Evolutionary conservation across 2,113 vertebrate species (phyloP), one percentile per base, ranked within the genome.

Genomic region (Callopanchax toddi): DNA sequence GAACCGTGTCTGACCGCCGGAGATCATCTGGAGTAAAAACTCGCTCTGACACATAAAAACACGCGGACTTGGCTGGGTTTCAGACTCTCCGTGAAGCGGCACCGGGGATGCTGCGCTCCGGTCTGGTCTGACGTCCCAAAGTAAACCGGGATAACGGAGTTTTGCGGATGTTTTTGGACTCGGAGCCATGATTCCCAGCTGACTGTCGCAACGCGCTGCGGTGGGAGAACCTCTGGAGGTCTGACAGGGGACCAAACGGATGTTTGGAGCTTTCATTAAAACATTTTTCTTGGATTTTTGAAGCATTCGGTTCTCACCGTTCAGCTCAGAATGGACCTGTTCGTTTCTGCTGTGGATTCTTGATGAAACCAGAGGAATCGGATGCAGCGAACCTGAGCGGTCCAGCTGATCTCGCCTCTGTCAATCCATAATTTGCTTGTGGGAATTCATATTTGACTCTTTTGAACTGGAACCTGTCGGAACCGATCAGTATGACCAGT

Each of bases 51-150:
- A 21, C n/a, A 10, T 5, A 36, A 25, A 13, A 18, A 8, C 3
- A 49, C 23, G 57, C 11, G 60, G 76, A 87, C 83, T 83, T 85
- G 78, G 60, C 59, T 21, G 46, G 20, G 75, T 36, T 69, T 50
- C 66, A 54, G 60, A 67, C 57, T 71, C 57, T 5, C 58, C 17
- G 70, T 13, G 54, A 12, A 71, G 40, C 65, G 0, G 73, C 63
- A 16, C 22, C 17, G 48, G 17, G 34, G 60, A 69, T 79, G 40
- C 20, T 60, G 40, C 12, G 43, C 50, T 62, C 46, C 4, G 51
- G 16, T 4, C 9, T 1, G 59, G 17, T 11, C 46, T 60, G 36
- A 71, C 34, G 1, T 0, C 15, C 6, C 51, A 71, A 78, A 86
- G 80, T 83, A 7, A 45, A 32, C 0, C 25, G 17, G 29, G 36